These are phyloP conservation scores for Sclerurus mexicanus DNA, from an alignment of 2,113 vertebrate genomes.

Conservation along the genomic window DNA sequence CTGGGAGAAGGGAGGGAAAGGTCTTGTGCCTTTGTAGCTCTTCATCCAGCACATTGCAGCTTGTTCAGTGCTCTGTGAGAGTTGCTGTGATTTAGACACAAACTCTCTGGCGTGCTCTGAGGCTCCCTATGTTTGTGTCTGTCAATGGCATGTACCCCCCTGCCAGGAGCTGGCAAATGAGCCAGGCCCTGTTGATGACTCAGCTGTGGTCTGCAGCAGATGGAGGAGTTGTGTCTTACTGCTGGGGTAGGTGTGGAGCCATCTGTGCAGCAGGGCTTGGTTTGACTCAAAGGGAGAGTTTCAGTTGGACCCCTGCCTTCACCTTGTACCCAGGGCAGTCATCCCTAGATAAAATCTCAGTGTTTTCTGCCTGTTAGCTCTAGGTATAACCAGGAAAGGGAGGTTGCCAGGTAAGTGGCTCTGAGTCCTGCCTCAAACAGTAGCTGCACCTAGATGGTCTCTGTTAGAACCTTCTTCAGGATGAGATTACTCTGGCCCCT, in stretches of 20 bases:
- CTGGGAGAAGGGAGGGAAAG: not conserved
- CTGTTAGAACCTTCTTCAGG: not conserved
- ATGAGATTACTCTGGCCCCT: not conserved
- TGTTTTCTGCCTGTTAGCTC: not conserved
- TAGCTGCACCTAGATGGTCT: not conserved
- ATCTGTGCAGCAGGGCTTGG: not conserved
- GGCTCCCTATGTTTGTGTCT: conserved; percentile 13
- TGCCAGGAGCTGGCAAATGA: conserved; percentile 19
- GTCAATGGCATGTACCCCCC: not conserved
- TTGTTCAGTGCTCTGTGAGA: not conserved
- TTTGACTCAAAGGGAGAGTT: conserved; percentile 20
- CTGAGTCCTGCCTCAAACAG: not conserved
- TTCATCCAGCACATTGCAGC: not conserved
- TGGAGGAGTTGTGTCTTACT: conserved; percentile 42
- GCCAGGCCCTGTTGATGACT: not conserved
- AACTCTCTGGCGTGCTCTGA: not conserved
- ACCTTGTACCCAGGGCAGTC: not conserved
- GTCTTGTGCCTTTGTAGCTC: not conserved
- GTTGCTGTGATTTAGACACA: not conserved
- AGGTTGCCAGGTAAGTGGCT: not conserved
- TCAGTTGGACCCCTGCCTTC: conserved; percentile 15
- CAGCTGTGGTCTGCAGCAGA: conserved; percentile 37
- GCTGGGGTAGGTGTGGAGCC: conserved; percentile 47
- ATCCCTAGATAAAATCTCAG: not conserved
- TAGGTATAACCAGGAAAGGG: not conserved